Evolutionary conservation across 2,888 invertebrate genomes (phyloP), one percentile per base, ranked within the genome.

Genomic region (Chirona hameri): DNA sequence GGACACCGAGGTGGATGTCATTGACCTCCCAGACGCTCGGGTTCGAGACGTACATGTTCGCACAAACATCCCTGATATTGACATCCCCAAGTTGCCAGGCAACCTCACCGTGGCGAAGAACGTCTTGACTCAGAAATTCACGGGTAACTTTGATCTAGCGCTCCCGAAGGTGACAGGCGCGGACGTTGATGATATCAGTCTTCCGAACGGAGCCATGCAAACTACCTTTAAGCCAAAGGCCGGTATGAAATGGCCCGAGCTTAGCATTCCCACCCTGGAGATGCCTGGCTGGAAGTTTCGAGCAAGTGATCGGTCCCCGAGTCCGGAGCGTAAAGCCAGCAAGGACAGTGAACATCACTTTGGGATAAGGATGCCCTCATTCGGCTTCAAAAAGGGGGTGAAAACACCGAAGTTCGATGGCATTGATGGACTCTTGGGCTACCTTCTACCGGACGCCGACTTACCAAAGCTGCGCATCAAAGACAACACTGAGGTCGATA

Each of bases 121-220:
- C 55, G 29, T 15, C 3, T 15, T 80, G 52, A 14, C 14, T n/a
- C 80, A 80, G 52, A 52, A 55, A 15, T 80, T 52, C 29, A 29
- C 14, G 18, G 80, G 52, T 3, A 48, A 29, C 52, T 10, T 27
- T 1, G 29, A 52, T n/a, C 9, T 80, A 5, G 15, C 15, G 0
- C 48, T 80, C 3, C 80, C 80, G n/a, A 80, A 80, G 21, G 52
- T 80, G 14, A 7, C 76, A 39, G 76, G 76, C 4, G 76, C 76
- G 1, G 46, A 76, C 24, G 21, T 46, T 3, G 27, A 21, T 18
- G 76, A 76, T 24, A 10, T n/a, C 18, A 46, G 12, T 2, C 76
- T 76, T 24, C 39, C 76, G 1, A 46, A 46, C 21, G 76, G 76
- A 10, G 31, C 14, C 9, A 2, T 39, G n/a, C 46, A 46, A 18